Percentiles rank a stretch among this genome's conserved stretches.
Conservation (phyloP, 2,797 vertebrate genomes). For the Aplochiton taeniatus region DNA sequence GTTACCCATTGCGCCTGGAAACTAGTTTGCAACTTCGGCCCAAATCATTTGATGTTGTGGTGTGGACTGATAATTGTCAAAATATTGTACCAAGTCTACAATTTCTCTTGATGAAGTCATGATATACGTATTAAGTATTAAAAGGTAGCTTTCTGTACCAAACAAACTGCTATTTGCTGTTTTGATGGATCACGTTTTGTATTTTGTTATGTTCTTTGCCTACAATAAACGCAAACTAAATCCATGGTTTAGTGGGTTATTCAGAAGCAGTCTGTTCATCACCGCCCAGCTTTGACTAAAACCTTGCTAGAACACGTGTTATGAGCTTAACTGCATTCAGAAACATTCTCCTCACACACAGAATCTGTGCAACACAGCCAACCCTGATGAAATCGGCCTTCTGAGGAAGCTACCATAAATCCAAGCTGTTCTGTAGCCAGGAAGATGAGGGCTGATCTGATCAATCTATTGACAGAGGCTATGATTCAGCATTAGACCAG, state of each 20-base stretch:
- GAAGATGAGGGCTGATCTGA: background rate
- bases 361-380: slow-evolving; percentile 25
- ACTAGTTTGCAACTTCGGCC: slow-evolving; percentile 40
- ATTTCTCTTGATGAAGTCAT: slow-evolving; percentile 22
- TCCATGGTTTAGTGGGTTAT: too few species aligned
- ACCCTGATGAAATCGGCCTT: slow-evolving; percentile 16
- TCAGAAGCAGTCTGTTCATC: too few species aligned
- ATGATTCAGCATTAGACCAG: slow-evolving; percentile 13
- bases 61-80: slow-evolving; percentile 32
- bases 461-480: slow-evolving; percentile 45
- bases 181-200: slow-evolving; percentile 61
- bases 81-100: slow-evolving; percentile 17
- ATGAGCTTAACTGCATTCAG: background rate
- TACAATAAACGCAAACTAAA: slow-evolving; percentile 54
- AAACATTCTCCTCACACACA: slow-evolving; percentile 2
- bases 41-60: slow-evolving; percentile 41
- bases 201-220: slow-evolving; percentile 69
- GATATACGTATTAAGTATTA: slow-evolving; percentile 35
- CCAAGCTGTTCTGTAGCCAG: background rate
- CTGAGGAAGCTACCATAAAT: slow-evolving; percentile 36
- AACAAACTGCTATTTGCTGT: slow-evolving; percentile 42
- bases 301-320: too few species aligned
- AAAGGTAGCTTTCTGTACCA: slow-evolving; percentile 25
- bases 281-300: too few species aligned
- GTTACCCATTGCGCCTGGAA: slow-evolving; percentile 33